Evolutionary conservation across 2,888 invertebrate species (phyloP), one percentile per base, ranked within the genome.

Genomic region (Hanleya hanleyi): DNA sequence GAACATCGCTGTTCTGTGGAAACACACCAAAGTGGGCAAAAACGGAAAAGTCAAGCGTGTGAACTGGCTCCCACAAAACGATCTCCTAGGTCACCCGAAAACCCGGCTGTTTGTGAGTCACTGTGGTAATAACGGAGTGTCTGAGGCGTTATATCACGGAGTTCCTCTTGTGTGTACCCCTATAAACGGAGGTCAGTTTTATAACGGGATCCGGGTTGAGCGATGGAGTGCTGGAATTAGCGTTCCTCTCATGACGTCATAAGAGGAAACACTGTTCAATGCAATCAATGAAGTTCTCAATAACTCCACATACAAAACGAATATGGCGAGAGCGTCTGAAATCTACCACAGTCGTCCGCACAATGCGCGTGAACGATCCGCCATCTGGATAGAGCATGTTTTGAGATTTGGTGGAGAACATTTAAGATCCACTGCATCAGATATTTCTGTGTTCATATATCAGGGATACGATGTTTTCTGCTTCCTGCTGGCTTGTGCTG

Each of bases 301-400:
- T 1, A 77, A 82, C 66, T n/a, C 69, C 2, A 70, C 41, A 0
- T 83, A 77, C 50, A 69, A 49, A 57, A 37, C 69, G 9, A 78
- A 70, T 0, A 78, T 83, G 9, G 62, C 64, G n/a, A 67, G 61
- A 32, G 80, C 77, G 12, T 78, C 83, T 1, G n/a, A 47, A 35
- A 74, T 83, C 15, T 78, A 77, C 37, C 69, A 71, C 1, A 65
- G 50, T 32, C 67, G 73, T 26, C 64, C 69, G 41, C 33, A 69
- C 33, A 73, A 69, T 33, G 80, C 86, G 6, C 50, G 57, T 29
- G 74, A 82, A 50, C 75, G 81, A 57, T 82, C 83, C 7, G 81
- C 78, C 6, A 81, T 71, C 64, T 84, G 83, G 82, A 73, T 85
- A n/a, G 84, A 85, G 68, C 81, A 84, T 64, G 77, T 85, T 36